Evolutionary conservation across 2,113 vertebrate species (phyloP), one percentile per base, ranked within the genome.

Genomic region (Heterotis niloticus): DNA sequence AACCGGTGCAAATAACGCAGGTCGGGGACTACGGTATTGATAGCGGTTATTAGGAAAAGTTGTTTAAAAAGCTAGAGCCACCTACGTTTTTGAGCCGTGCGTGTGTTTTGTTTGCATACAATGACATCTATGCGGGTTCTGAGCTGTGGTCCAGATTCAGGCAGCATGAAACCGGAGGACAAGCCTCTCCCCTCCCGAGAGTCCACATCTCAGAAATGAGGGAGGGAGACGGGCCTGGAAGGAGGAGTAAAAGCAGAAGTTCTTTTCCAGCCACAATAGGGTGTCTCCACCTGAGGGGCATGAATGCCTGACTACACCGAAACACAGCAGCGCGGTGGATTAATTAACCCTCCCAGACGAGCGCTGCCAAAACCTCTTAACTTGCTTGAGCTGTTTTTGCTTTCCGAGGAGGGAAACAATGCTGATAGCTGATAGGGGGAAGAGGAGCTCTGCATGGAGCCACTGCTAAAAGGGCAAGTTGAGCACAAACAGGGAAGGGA

Each of bases 21-120:
- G 81, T 75, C 80, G 74, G 76, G 71, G 62, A 76, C 60, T n/a
- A n/a, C 60, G 80, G 75, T 73, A 79, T 79, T 82, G 70, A 60
- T 29, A 68, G 80, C 80, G 78, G 81, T 66, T 78, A 78, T 81
- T 80, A 76, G 78, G 76, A 56, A 77, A 77, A 72, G 72, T 18
- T n/a, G 70, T 82, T 83, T 77, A 74, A 71, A 72, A 80, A 79
- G 78, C 67, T 76, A 75, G 64, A 74, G 76, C 71, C 80, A 78
- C 64, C 76, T 81, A 62, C 59, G 3, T 62, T 62, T 62, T 62
- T 62, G 3, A 44, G 44, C 1, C 11, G 14, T 34, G 23, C 51
- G 17, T 52, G 0, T 54, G 1, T 52, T n/a, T 18, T 18, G 1
- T 12, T 16, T 16, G 16, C 56, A 0, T 20, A 17, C 16, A 28